Evolutionary conservation across 2,113 vertebrate genomes (phyloP).

Genomic region (Onychorhynchus coronatus): DNA sequence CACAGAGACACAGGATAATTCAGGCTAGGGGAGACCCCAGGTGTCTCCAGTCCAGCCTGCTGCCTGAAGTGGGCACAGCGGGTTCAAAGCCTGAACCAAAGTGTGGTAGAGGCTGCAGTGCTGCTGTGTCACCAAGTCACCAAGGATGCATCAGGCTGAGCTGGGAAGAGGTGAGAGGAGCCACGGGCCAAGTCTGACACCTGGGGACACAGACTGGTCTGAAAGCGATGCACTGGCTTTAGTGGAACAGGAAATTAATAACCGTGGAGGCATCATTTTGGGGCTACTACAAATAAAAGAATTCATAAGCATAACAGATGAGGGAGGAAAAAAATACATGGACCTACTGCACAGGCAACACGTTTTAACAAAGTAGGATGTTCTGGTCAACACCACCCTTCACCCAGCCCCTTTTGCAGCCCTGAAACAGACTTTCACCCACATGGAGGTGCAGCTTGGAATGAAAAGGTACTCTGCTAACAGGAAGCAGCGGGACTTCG

Average conservation of each 20-base stretch:
- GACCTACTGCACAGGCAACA: neutral
- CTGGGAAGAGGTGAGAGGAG: neutral
- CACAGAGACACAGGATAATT: neutral
- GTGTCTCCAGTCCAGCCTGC: neutral
- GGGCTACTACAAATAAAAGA: neutral
- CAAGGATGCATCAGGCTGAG: too few relatives aligned
- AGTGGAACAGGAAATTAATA: neutral
- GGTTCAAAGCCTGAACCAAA: neutral
- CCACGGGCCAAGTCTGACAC: fast-evolving
- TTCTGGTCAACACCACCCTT: neutral
- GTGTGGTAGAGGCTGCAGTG: neutral
- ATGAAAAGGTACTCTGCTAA: neutral
- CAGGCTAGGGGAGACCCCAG: fast-evolving
- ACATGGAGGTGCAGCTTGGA: neutral
- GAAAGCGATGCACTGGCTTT: neutral
- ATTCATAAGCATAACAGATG: neutral
- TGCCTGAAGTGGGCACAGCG: fast-evolving
- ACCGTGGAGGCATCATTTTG: neutral
- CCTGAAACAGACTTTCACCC: neutral
- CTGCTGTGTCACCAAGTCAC: neutral
- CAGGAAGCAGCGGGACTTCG: neutral
- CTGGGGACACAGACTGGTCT: neutral
- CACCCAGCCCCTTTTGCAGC: neutral
- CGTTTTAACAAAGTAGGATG: neutral
- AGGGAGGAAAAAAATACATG: neutral